Conservation (phyloP, 2,113 vertebrate genomes). For the Ascaphus truei region DNA sequence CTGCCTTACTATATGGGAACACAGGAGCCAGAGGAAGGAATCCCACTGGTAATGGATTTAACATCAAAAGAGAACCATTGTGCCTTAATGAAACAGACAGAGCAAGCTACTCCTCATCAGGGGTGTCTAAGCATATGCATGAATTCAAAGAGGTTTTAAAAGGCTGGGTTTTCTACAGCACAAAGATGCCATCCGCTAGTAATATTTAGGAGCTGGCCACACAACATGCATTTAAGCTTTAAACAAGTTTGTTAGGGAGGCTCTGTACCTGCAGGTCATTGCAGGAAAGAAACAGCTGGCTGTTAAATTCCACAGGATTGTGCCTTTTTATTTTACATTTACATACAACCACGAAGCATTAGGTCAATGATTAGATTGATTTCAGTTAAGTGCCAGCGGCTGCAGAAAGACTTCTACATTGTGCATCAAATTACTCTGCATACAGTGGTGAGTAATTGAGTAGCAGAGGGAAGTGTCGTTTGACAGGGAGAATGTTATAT, state of each 20-base stretch:
- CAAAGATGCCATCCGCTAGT: constrained; percentile 4
- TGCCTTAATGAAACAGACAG: constrained; percentile 17
- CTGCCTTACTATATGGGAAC: constrained; percentile 19
- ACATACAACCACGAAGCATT: constrained; percentile 11
- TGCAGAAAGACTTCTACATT: constrained; percentile 1
- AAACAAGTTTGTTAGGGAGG: constrained; percentile 19
- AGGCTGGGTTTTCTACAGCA: background rate
- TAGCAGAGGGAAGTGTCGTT: no score
- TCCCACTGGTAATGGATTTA: constrained; percentile 14
- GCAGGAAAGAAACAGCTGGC: constrained; percentile 17
- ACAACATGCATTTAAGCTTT: constrained; percentile 7
- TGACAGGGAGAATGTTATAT: no score
- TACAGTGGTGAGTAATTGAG: background rate
- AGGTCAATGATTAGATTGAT: constrained; percentile 29
- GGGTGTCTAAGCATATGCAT: constrained; percentile 19
- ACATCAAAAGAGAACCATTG: constrained; percentile 20
- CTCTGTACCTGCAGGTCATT: background rate
- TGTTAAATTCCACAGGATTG: background rate
- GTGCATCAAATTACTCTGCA: background rate
- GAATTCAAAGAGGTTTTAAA: constrained; percentile 9
- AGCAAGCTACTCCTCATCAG: background rate
- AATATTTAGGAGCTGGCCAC: constrained; percentile 14
- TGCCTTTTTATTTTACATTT: background rate
- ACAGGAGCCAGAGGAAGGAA: constrained; percentile 14
- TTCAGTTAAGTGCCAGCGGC: background rate